Base-by-base conservation (phyloP, 2,888 invertebrate species). In the Zelleria hepariella region DNA sequence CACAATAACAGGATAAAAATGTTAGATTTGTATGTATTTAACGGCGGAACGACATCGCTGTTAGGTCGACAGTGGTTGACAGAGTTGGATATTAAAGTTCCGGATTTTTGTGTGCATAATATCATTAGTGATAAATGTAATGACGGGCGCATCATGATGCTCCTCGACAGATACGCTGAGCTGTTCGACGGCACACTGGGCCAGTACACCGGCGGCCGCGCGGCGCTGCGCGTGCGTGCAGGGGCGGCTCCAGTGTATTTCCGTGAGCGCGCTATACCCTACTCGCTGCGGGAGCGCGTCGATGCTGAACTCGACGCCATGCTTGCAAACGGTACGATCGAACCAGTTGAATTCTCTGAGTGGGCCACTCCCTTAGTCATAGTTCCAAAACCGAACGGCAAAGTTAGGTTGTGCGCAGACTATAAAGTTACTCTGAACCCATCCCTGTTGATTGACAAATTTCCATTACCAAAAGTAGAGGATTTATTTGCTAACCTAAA, bases 321-420 rank as follows among this genome's bases (percentile, higher is more conserved):
- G 56, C 32, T 52, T 23, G 15, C 15, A 10, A 57, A 42, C 53
- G 54, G 54, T 8, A 24, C 54, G 47, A 54, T 58, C 51, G 52
- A 49, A 21, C 58, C 58, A 5, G 59, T 59, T 6, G 55, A 47
- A 15, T 21, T 20, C 26, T 59, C 55, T 10, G 59, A 59, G 32
- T 59, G 59, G 59, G 59, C 59, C 7, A 48, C 59, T 4, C 64
- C 64, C 27, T 58, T 65, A 61, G 60, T 65, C 23, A 53, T 62
- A 15, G 63, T 65, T 6, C 58, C 55, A 8, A 59, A 58, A n/a
- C 57, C 56, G n/a, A 61, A 59, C 18, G 56, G 59, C n/a, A 18
- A 49, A 5, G 4, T 59, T 4, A 5, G 59, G 8, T 21, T 59
- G 8, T 59, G 59, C 21, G 59, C 32, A 20, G 59, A 59, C 32